phyloP scores from a whole-genome alignment of 2,113 vertebrate genomes.

The Strix uralensis region DNA sequence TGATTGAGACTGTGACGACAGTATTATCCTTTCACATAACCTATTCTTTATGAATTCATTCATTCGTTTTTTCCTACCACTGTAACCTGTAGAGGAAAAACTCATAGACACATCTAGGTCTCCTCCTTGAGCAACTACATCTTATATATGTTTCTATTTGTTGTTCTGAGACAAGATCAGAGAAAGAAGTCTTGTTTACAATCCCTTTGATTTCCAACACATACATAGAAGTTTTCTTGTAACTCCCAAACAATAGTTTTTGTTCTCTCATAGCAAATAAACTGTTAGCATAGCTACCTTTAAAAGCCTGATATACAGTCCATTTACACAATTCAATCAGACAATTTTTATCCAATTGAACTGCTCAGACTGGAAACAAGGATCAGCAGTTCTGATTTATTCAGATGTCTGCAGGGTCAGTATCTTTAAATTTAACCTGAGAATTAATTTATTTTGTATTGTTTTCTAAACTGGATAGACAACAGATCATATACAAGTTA shows the following conservation, averaged over 20 bases:
- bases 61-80: background rate
- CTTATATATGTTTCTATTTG: background rate
- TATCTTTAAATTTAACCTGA: background rate
- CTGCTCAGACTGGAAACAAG: background rate
- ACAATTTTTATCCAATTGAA: background rate
- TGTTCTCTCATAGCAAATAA: background rate
- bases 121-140: background rate
- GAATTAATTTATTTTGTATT: background rate
- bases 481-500: background rate
- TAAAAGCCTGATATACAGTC: background rate
- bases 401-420: background rate
- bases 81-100: background rate
- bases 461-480: background rate
- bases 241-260: background rate
- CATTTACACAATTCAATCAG: background rate
- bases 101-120: background rate
- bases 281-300: background rate
- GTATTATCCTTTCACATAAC: background rate
- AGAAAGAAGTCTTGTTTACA: background rate
- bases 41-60: background rate
- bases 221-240: background rate
- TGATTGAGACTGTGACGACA: background rate
- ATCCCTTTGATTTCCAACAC: background rate
- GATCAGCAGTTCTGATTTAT: background rate
- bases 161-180: background rate